phyloP scores from a whole-genome alignment of 1,140 invertebrate genomes.

The Cotesia vestalis region DNA sequence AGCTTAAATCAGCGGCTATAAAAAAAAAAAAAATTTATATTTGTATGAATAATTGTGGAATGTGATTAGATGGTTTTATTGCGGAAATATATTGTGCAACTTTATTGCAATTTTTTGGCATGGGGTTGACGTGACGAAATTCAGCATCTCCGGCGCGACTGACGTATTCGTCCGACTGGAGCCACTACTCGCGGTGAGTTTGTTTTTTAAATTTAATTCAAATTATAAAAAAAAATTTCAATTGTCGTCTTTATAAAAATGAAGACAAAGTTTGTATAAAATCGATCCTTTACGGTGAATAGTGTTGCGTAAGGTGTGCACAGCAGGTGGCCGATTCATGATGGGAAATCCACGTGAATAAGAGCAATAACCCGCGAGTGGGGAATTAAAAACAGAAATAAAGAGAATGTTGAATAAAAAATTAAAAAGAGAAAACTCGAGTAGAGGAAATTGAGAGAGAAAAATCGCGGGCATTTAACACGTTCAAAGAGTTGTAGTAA shows the following conservation, averaged over 20 bases:
- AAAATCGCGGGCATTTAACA: slow-evolving; percentile 19
- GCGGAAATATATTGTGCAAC: slow-evolving; percentile 17
- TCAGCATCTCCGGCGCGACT: slow-evolving; percentile 36
- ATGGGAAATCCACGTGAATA: slow-evolving; percentile 37
- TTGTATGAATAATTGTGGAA: slow-evolving; percentile 8
- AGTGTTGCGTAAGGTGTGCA: slow-evolving; percentile 49
- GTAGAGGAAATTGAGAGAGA: slow-evolving; percentile 12
- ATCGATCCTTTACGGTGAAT: too few species aligned
- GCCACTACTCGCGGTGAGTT: slow-evolving; percentile 61
- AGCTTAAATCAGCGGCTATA: too few species aligned
- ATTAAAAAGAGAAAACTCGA: background rate
- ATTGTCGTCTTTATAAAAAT: slow-evolving; percentile 10
- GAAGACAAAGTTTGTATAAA: too few species aligned
- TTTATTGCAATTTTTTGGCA: slow-evolving; percentile 19
- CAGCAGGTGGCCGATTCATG: slow-evolving; percentile 55
- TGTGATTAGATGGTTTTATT: slow-evolving; percentile 36
- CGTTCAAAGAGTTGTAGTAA: slow-evolving; percentile 21
- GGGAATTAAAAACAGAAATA: background rate
- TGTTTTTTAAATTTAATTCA: background rate
- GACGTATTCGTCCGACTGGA: slow-evolving; percentile 48
- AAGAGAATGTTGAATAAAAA: background rate
- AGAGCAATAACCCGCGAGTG: slow-evolving; percentile 5
- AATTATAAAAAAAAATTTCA: background rate
- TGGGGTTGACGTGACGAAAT: slow-evolving; percentile 29
- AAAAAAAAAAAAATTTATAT: too few species aligned